Percentiles rank a stretch among this genome's conserved stretches.
These are phyloP conservation scores for Enteromius mattozi DNA, from an alignment of 2,797 vertebrate genomes.

Conservation along the genomic window DNA sequence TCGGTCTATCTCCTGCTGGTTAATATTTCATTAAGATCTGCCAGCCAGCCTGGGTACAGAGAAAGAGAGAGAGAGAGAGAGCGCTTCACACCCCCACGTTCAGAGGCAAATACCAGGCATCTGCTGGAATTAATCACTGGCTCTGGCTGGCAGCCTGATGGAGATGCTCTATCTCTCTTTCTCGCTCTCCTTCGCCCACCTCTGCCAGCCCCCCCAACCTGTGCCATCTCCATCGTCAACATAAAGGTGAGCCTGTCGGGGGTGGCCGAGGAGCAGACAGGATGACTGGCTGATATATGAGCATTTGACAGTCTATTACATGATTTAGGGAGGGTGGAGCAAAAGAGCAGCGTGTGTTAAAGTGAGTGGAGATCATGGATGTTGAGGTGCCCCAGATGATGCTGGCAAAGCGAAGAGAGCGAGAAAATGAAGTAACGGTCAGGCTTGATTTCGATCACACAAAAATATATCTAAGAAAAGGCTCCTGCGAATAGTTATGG, in stretches of 20 bases:
- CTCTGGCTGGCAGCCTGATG: constrained; percentile 67
- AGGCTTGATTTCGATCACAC: background rate
- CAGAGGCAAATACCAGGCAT: constrained; percentile 75
- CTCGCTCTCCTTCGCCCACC: constrained; percentile 63
- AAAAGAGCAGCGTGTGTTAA: constrained; percentile 32
- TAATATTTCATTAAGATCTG: constrained; percentile 80
- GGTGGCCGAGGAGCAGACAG: constrained; percentile 54
- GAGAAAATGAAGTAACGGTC: background rate
- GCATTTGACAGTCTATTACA: constrained; percentile 49
- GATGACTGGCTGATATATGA: constrained; percentile 30
- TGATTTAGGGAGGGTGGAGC: constrained; percentile 38
- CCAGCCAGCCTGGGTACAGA: constrained; percentile 65
- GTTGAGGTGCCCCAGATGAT: constrained; percentile 44
- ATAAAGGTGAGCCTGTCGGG: constrained; percentile 72
- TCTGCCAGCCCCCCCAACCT: constrained; percentile 60
- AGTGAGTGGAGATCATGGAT: constrained; percentile 43
- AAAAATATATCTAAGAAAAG: background rate
- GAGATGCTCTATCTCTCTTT: constrained; percentile 62
- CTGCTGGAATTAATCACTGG: constrained; percentile 76
- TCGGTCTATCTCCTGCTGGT: constrained; percentile 62
- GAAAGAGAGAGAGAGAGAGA: constrained; percentile 63
- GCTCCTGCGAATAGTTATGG: background rate
- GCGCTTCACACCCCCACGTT: constrained; percentile 75
- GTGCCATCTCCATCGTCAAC: constrained; percentile 71
- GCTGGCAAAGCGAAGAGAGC: constrained; percentile 24